Percentiles rank a stretch among this genome's conserved stretches.
phyloP scores from a whole-genome alignment of 2,888 invertebrate species.

The Apamea epomidion region DNA sequence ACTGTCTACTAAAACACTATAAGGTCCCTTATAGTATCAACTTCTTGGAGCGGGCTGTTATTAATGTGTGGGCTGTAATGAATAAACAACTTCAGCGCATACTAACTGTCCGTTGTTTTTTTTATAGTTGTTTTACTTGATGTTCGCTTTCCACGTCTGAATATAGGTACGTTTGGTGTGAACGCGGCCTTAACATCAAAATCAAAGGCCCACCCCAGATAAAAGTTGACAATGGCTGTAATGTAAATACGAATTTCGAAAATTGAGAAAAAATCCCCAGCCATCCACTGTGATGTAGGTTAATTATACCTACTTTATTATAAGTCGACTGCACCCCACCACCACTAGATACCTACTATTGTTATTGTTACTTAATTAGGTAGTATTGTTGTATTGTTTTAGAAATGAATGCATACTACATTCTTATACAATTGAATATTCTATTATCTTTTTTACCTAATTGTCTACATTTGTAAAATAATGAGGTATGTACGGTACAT shows the following conservation, averaged over 20 bases:
- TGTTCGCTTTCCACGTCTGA: no score
- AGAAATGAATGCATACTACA: constrained; percentile 41
- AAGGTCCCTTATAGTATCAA: neutral
- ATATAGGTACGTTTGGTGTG: neutral
- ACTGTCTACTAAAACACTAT: neutral
- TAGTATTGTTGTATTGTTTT: constrained; percentile 42
- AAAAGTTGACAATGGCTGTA: neutral
- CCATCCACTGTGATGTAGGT: neutral
- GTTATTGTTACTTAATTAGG: constrained; percentile 22
- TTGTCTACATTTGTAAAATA: neutral
- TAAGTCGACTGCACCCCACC: constrained; percentile 70
- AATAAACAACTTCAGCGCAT: neutral
- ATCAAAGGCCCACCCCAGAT: neutral
- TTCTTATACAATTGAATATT: constrained; percentile 51
- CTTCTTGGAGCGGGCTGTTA: no score
- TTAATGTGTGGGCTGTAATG: no score
- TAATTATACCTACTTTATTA: neutral
- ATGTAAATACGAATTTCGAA: no score
- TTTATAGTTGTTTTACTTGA: no score
- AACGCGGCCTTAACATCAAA: neutral
- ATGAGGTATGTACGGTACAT: neutral
- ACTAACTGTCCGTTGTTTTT: neutral
- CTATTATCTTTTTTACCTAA: neutral
- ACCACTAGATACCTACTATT: constrained; percentile 73
- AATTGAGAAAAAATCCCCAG: no score